These are phyloP conservation scores for Cantharis flavilabris DNA, from an alignment of 2,888 invertebrate species.

Conservation along the genomic window DNA sequence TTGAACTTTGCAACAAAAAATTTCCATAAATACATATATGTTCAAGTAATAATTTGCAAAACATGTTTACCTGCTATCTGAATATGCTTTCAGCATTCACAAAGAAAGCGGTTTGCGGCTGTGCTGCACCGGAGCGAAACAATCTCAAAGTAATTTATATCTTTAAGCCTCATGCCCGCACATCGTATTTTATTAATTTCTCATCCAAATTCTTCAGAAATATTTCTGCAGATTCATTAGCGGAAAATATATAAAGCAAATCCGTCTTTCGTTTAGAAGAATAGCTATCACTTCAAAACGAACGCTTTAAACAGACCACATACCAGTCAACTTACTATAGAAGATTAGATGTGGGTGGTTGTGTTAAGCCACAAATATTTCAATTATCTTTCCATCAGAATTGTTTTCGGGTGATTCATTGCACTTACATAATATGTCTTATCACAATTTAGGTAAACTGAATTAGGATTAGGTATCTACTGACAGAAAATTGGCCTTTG, in stretches of 20 bases:
- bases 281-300: background rate
- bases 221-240: background rate
- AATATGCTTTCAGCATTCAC: background rate
- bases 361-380: background rate
- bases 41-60: background rate
- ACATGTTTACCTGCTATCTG: background rate
- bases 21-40: background rate
- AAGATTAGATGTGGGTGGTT: background rate
- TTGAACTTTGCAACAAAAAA: background rate
- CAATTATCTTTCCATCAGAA: background rate
- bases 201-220: background rate
- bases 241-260: background rate
- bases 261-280: background rate
- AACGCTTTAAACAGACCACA: background rate
- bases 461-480: background rate
- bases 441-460: background rate
- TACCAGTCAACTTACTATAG: background rate
- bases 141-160: background rate
- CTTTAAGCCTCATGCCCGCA: no score
- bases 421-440: background rate
- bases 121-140: background rate
- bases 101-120: background rate
- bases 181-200: no score
- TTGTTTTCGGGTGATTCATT: background rate
- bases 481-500: no score